These are phyloP conservation scores for Drosophila bunnanda DNA, from an alignment of 2,888 invertebrate genomes.

Conservation along the genomic window DNA sequence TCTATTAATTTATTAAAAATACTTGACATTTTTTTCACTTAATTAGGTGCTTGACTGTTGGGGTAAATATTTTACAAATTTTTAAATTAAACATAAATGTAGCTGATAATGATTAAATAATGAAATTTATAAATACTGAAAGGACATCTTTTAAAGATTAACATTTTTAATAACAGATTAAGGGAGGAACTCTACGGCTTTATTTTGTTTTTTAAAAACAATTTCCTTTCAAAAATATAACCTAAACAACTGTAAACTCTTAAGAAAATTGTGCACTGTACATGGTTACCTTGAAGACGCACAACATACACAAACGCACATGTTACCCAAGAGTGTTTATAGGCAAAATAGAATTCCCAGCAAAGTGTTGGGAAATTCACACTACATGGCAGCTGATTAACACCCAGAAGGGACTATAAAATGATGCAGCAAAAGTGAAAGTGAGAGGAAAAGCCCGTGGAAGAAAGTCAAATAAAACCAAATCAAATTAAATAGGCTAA, in stretches of 20 bases:
- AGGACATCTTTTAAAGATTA: neutral
- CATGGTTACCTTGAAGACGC: neutral
- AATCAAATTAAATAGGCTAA: conserved; percentile 27
- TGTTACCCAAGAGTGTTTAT: neutral
- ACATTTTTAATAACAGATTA: neutral
- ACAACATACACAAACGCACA: neutral
- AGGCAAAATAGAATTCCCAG: conserved; percentile 12
- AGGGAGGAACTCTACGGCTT: too few relatives aligned
- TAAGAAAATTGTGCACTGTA: neutral
- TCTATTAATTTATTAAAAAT: neutral
- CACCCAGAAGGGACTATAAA: conserved; percentile 15
- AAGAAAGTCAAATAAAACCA: conserved; percentile 2
- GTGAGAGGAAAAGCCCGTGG: conserved; percentile 44
- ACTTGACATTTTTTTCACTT: neutral
- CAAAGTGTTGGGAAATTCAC: conserved; percentile 31
- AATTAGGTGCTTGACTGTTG: neutral
- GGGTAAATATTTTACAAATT: neutral
- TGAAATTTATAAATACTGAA: too few relatives aligned
- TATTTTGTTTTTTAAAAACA: neutral
- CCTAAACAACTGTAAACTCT: neutral
- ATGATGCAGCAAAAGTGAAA: conserved; percentile 51
- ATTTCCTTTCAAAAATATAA: neutral
- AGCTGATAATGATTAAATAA: too few relatives aligned
- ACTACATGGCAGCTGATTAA: conserved; percentile 52
- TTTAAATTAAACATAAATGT: too few relatives aligned